These are phyloP conservation scores for Mus musculus DNA, from an alignment of 2,113 vertebrate species.

Conservation along the genomic window DNA sequence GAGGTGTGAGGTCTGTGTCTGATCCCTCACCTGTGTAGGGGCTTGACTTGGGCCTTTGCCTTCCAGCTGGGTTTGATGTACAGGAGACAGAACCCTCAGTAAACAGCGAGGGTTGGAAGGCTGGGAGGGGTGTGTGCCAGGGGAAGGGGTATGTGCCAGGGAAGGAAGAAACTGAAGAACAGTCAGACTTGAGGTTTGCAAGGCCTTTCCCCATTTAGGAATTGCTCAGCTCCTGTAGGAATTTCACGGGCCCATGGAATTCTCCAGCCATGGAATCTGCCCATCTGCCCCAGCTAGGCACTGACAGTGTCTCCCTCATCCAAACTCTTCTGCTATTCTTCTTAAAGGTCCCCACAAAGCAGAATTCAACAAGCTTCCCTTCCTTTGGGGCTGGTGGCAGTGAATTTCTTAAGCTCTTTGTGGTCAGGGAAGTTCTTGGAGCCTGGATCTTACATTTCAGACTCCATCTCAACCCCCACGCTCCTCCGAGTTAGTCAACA, in stretches of 20 bases:
- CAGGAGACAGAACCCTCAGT: neutral
- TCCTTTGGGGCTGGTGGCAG: rapidly evolving
- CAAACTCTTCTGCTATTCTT: neutral
- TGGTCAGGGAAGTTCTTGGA: neutral
- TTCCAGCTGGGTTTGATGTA: rapidly evolving
- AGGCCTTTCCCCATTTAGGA: slow-evolving; percentile 60
- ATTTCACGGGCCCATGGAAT: slow-evolving; percentile 36
- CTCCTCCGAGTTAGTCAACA: neutral
- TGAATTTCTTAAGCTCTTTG: neutral
- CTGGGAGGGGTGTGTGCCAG: neutral
- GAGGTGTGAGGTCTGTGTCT: rapidly evolving
- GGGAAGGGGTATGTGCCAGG: neutral
- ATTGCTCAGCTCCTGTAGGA: slow-evolving; percentile 19
- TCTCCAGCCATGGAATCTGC: neutral
- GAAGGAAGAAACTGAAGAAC: neutral
- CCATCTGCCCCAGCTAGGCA: neutral
- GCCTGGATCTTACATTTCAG: neutral
- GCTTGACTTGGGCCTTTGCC: neutral
- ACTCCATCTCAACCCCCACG: neutral
- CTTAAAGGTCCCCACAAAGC: neutral
- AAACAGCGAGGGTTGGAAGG: neutral
- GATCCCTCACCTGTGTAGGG: neutral
- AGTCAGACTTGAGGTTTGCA: neutral
- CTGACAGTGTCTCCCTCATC: neutral
- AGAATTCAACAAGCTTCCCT: neutral